Conservation (phyloP, 2,888 invertebrate species). For the Agrochola circellaris region DNA sequence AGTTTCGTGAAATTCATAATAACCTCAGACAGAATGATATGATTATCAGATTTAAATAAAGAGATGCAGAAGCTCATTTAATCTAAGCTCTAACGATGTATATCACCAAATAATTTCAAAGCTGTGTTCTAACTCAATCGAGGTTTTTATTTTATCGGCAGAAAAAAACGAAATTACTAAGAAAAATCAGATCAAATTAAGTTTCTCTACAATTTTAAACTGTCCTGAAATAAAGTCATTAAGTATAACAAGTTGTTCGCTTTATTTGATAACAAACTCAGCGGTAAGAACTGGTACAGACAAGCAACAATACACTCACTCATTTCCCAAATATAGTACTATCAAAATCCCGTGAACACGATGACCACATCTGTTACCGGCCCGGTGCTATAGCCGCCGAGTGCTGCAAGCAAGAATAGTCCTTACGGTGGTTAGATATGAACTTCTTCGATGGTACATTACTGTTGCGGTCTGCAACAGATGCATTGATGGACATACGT, state of each 20-base stretch:
- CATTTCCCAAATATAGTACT: too few relatives aligned
- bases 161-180: not conserved
- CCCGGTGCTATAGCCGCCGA: too few relatives aligned
- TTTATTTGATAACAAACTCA: conserved; percentile 33
- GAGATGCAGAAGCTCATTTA: conserved; percentile 22
- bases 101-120: not conserved
- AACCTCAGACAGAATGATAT: not conserved
- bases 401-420: too few relatives aligned
- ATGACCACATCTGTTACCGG: too few relatives aligned
- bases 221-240: conserved; percentile 39
- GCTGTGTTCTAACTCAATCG: not conserved
- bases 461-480: too few relatives aligned
- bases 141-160: not conserved
- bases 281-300: conserved; percentile 6
- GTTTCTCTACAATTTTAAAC: conserved; percentile 14
- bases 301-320: conserved; percentile 9
- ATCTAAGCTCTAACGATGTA: not conserved
- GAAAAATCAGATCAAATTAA: not conserved
- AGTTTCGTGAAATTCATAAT: not conserved
- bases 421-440: too few relatives aligned
- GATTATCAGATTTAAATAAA: conserved; percentile 16
- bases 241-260: conserved; percentile 17
- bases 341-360: too few relatives aligned
- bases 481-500: too few relatives aligned
- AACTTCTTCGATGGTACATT: too few relatives aligned